Percentiles rank a stretch among this genome's conserved stretches.
Evolutionary conservation across 2,797 vertebrate species (phyloP).

Genomic region (Hozukius guyotensis): DNA sequence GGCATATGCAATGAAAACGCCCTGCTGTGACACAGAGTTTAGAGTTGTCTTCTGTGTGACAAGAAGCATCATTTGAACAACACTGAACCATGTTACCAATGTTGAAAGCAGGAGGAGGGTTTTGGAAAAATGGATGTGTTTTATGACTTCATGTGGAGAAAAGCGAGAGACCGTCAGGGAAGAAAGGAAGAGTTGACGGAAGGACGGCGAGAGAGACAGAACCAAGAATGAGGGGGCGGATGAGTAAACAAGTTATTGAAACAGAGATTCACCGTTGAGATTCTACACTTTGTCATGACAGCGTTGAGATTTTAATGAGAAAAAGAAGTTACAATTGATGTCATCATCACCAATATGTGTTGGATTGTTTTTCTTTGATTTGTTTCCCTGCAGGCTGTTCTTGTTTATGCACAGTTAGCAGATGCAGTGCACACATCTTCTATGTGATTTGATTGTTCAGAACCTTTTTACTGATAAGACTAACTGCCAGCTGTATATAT

Average conservation of each 20-base stretch:
- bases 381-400: background rate
- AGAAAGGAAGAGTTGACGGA: background rate
- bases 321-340: slow-evolving; percentile 52
- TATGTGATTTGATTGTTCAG: background rate
- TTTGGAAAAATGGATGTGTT: background rate
- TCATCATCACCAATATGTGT: slow-evolving; percentile 52
- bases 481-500: background rate
- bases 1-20: background rate
- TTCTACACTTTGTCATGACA: slow-evolving; percentile 8
- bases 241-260: slow-evolving; percentile 17
- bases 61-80: slow-evolving; percentile 2
- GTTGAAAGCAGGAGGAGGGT: background rate
- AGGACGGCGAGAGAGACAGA: background rate
- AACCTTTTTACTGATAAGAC: background rate
- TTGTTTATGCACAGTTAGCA: background rate
- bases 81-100: background rate
- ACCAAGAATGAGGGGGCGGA: slow-evolving; percentile 1
- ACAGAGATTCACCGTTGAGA: slow-evolving; percentile 23
- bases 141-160: background rate
- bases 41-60: background rate
- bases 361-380: slow-evolving; percentile 12
- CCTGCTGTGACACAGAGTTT: background rate
- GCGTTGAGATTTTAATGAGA: slow-evolving; percentile 34
- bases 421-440: background rate
- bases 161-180: background rate